A percentile compares a stretch with the other conserved stretches of the same genome.
Conservation (phyloP, 1,140 invertebrate genomes). For the Brachionus sp. region DNA sequence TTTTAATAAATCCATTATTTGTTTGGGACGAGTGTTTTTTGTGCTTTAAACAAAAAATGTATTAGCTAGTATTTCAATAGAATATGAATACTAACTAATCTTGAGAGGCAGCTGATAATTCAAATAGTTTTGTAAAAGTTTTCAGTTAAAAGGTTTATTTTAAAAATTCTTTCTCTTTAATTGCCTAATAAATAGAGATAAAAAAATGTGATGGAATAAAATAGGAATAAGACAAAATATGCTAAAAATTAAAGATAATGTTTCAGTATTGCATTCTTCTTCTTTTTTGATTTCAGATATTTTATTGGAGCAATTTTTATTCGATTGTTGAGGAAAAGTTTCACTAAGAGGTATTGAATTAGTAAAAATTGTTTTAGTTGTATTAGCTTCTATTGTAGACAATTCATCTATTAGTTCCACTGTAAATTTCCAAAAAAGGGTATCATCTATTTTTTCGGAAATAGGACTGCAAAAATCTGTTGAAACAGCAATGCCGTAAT, state of each 20-base stretch:
- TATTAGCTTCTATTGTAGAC: neutral
- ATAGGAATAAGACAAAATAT: neutral
- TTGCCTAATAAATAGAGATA: neutral
- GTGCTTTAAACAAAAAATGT: too few species aligned
- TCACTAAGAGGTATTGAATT: neutral
- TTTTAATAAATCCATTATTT: too few species aligned
- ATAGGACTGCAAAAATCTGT: neutral
- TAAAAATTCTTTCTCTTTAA: neutral
- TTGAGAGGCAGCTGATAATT: too few species aligned
- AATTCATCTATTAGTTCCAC: neutral
- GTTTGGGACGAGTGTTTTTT: too few species aligned
- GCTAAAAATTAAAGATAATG: neutral
- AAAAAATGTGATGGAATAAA: neutral
- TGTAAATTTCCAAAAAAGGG: neutral
- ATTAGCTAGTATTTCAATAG: too few species aligned
- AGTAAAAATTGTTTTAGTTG: neutral
- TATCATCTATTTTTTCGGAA: neutral
- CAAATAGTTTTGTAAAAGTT: too few species aligned
- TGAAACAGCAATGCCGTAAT: slow-evolving; percentile 27
- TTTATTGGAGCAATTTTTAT: neutral
- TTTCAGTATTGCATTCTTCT: neutral
- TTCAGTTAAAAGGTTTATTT: too few species aligned
- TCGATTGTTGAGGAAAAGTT: neutral
- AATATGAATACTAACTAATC: too few species aligned
- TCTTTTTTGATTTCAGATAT: neutral